Conservation (phyloP, 1,140 invertebrate species). For the Papilio helenus region DNA sequence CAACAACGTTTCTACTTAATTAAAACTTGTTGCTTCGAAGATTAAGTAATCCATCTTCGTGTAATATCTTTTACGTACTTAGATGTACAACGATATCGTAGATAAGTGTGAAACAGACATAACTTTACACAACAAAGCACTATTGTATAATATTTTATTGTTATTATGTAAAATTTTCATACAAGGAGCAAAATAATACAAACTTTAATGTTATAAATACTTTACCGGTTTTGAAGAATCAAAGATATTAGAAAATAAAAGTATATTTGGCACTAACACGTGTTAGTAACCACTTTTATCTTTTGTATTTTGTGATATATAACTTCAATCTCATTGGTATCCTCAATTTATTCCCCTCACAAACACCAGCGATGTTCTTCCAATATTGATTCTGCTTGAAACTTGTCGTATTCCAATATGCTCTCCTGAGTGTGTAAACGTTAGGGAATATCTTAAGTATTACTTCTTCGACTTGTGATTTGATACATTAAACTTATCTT, state of each 20-base stretch:
- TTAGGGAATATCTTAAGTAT: constrained; percentile 24
- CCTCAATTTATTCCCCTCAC: constrained; percentile 64
- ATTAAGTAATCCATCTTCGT: constrained; percentile 26
- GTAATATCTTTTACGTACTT: not conserved
- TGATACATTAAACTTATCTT: not conserved
- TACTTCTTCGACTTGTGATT: not conserved
- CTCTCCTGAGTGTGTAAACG: constrained; percentile 27
- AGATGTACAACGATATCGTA: not conserved
- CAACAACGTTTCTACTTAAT: constrained; percentile 19
- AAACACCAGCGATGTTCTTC: constrained; percentile 60
- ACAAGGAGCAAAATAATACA: too few relatives aligned
- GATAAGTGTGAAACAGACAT: not conserved
- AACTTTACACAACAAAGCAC: too few relatives aligned
- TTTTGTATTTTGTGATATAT: constrained; percentile 8
- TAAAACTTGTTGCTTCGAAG: constrained; percentile 32
- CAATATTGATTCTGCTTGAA: constrained; percentile 62
- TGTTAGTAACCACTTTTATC: constrained; percentile 12
- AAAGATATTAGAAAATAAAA: not conserved
- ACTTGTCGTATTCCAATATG: constrained; percentile 39
- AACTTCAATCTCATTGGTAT: constrained; percentile 35
- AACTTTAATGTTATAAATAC: not conserved
- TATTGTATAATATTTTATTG: not conserved
- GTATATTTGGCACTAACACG: not conserved
- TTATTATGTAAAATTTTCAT: too few relatives aligned
- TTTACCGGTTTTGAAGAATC: not conserved